Percentiles rank a stretch among this genome's conserved stretches.
phyloP scores from a whole-genome alignment of 2,888 invertebrate genomes.

The Philereme vetulata region DNA sequence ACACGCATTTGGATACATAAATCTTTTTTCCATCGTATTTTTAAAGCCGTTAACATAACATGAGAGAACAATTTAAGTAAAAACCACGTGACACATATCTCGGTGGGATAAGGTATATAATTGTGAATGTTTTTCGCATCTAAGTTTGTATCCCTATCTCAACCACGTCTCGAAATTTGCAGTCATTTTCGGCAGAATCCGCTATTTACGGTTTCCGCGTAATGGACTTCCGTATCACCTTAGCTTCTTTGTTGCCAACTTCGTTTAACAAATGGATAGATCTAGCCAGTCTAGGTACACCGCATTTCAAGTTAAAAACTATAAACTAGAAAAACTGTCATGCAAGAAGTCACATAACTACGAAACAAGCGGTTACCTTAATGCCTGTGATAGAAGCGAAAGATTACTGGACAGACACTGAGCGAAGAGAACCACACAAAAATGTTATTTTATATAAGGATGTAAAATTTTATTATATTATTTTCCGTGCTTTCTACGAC shows the following conservation, averaged over 20 bases:
- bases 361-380: too few relatives aligned
- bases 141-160: constrained; percentile 8
- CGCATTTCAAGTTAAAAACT: too few relatives aligned
- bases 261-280: background rate
- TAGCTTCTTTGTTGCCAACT: constrained; percentile 5
- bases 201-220: constrained; percentile 21
- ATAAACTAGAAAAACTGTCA: too few relatives aligned
- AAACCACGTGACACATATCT: background rate
- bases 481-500: too few relatives aligned
- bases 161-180: constrained; percentile 13
- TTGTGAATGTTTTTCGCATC: background rate
- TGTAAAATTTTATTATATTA: too few relatives aligned
- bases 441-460: too few relatives aligned
- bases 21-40: constrained; percentile 8
- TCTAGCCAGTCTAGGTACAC: background rate
- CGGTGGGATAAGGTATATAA: constrained; percentile 10
- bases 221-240: constrained; percentile 23
- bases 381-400: too few relatives aligned
- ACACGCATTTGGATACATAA: background rate
- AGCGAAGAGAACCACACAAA: too few relatives aligned
- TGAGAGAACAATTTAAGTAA: constrained; percentile 2
- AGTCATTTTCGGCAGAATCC: constrained; percentile 16
- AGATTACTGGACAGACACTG: too few relatives aligned
- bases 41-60: background rate
- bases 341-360: too few relatives aligned